Conservation (phyloP, 1,140 invertebrate species). For the Sycophila sp. region DNA sequence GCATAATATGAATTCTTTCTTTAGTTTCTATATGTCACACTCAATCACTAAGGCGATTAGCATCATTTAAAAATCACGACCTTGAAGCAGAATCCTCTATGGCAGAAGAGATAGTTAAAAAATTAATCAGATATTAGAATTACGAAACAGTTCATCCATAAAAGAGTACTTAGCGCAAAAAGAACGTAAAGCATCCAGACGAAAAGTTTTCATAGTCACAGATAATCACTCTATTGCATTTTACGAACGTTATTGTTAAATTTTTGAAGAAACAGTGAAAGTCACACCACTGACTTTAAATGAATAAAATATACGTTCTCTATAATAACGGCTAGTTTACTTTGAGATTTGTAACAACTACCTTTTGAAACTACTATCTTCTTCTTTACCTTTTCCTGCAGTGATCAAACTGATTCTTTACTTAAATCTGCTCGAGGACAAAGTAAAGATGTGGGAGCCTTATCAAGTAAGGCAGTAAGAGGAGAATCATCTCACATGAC, state of each 20-base stretch:
- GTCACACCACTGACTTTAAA: no score
- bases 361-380: slow-evolving; percentile 78
- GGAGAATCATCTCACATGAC: slow-evolving; percentile 62
- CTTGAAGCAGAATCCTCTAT: slow-evolving; percentile 83
- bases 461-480: slow-evolving; percentile 64
- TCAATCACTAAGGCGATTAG: slow-evolving; percentile 62
- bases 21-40: slow-evolving; percentile 57
- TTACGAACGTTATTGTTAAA: slow-evolving; percentile 40
- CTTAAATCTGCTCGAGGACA: slow-evolving; percentile 65
- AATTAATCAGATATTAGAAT: slow-evolving; percentile 86
- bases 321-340: no score
- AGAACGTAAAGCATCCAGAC: slow-evolving; percentile 71
- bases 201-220: slow-evolving; percentile 68
- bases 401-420: slow-evolving; percentile 75
- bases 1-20: slow-evolving; percentile 31
- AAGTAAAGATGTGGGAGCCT: slow-evolving; percentile 60
- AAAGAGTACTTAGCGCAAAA: slow-evolving; percentile 78
- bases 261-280: slow-evolving; percentile 36
- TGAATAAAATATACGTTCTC: no score
- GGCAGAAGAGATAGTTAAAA: slow-evolving; percentile 87
- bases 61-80: slow-evolving; percentile 84
- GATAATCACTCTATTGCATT: slow-evolving; percentile 53
- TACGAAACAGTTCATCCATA: slow-evolving; percentile 79
- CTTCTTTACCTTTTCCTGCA: slow-evolving; percentile 89
- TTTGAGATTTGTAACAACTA: no score